These are phyloP conservation scores for Octopus bimaculoides DNA, from an alignment of 1,140 invertebrate species.

Conservation along the genomic window DNA sequence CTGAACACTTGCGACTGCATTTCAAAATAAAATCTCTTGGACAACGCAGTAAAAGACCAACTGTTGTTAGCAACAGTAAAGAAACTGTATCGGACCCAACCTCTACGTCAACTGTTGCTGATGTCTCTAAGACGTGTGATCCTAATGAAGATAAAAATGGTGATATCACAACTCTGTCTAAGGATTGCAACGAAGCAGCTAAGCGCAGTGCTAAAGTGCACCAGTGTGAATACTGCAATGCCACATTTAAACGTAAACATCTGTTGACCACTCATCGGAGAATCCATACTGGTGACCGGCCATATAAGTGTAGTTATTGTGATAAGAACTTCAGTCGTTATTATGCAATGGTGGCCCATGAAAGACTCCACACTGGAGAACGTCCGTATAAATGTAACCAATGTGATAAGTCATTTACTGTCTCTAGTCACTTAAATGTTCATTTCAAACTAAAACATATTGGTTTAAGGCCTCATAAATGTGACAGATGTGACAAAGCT, in stretches of 20 bases:
- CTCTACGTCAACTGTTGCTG: no score
- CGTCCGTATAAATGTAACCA: background rate
- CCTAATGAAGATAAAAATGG: no score
- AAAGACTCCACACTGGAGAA: background rate
- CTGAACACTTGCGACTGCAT: background rate
- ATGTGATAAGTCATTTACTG: background rate
- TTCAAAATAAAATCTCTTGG: background rate
- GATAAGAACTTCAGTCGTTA: background rate
- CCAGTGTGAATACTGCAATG: conserved; percentile 2
- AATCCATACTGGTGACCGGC: background rate
- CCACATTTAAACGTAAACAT: background rate
- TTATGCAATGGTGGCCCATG: conserved; percentile 5
- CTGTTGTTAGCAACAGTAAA: no score
- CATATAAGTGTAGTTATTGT: background rate
- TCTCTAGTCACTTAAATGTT: background rate
- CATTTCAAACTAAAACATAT: background rate
- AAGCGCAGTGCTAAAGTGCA: background rate
- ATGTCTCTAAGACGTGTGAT: no score
- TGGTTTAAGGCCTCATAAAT: background rate
- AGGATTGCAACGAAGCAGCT: no score
- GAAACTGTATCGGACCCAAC: no score
- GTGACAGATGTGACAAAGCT: background rate
- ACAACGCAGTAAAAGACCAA: background rate
- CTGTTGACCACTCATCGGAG: background rate
- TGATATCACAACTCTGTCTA: no score